These are phyloP conservation scores for Squalus acanthias DNA, from an alignment of 2,797 vertebrate genomes.

Conservation along the genomic window DNA sequence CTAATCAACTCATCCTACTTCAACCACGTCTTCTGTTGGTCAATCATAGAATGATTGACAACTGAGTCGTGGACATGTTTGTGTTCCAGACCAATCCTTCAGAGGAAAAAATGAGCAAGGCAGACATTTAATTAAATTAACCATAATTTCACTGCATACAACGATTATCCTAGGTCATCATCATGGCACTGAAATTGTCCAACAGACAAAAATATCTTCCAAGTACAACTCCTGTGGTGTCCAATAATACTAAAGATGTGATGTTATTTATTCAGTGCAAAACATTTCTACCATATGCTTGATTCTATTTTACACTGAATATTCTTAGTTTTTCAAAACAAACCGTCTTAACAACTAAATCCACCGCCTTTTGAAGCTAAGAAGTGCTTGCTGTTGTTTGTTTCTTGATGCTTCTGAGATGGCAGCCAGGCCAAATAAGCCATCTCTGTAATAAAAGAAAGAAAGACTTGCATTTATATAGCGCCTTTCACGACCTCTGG, in stretches of 20 bases:
- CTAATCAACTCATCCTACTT: not conserved
- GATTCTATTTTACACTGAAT: not conserved
- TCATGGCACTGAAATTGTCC: not conserved
- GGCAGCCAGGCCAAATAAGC: not conserved
- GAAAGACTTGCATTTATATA: too few relatives aligned
- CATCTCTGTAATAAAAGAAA: not conserved
- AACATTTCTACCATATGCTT: not conserved
- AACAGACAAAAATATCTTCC: not conserved
- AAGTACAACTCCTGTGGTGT: not conserved
- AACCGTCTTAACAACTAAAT: not conserved
- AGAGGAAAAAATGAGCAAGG: not conserved
- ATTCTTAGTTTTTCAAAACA: not conserved
- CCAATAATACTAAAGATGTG: not conserved
- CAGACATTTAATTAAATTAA: not conserved
- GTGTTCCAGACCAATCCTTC: not conserved
- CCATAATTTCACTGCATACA: not conserved
- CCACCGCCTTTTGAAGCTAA: not conserved
- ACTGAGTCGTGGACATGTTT: not conserved
- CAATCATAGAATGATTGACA: not conserved
- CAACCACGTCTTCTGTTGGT: not conserved
- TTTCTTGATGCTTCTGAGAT: not conserved
- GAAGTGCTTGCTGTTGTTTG: not conserved
- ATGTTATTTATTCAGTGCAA: not conserved
- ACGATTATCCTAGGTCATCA: not conserved
- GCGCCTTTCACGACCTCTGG: too few relatives aligned